Evolutionary conservation across 2,888 invertebrate species (phyloP), one percentile per base, ranked within the genome.

Genomic region (Hyposoter dolosus): DNA sequence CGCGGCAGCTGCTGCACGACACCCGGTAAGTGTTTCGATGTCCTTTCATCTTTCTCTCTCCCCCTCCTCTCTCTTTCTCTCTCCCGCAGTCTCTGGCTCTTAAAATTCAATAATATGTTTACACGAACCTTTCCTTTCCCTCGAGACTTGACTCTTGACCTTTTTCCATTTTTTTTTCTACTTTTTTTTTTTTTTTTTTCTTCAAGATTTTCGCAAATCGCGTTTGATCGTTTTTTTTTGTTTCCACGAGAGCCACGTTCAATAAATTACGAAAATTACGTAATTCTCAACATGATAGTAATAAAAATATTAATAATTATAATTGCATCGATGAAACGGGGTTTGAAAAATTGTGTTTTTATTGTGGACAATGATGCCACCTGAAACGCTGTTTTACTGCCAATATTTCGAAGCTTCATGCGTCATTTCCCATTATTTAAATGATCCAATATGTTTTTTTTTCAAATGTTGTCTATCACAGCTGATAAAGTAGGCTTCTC

Each of bases 1-100:
- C 83, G 93, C 93, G 87, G 94, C 93, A 91, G 94, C 93, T 92
- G 94, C 93, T 80, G 93, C 93, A 84, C 91, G 94, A 88, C 94
- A 94, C 91, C 93, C 94, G 92, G 94, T 93, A 91, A 90, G 90
- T 89, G 78, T 82, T 88, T 88, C 88, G 85, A 84, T 74, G 47
- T 60, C 60, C 28, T 60, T 60, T 28, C 28, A 0, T 60, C 60
- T 60, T 15, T 28, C 60, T 60, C 53, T 19, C 19, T 50, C n/a
- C 9, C 56, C 1, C 12, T 28, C 56, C 53, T 10, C 19, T 10
- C 5, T 3, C 3, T 23, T 23, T 12, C 12, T 28, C 23, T 28
- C 28, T 28, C 35, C 9, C n/a, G 1, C 10, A 7, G 40, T 40
- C 10, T 71, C 50, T 50, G 32, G 50, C n/a, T 32, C n/a, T 71